Conservation (phyloP, 1,140 invertebrate genomes). For the Scaptomyza pallida region DNA sequence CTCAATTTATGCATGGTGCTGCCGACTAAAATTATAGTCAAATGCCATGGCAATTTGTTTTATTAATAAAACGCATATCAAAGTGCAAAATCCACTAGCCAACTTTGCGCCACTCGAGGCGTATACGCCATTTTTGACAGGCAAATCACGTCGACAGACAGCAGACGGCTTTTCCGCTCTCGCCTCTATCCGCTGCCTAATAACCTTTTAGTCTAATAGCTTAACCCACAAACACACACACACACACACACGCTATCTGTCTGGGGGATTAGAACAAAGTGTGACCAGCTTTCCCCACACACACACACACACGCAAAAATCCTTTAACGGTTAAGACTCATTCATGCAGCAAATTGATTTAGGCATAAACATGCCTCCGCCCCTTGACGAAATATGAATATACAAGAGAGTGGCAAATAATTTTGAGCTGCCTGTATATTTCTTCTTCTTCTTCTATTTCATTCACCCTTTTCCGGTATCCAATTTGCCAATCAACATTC, state of each 20-base stretch:
- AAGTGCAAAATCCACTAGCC: slow-evolving; percentile 49
- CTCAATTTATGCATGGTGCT: slow-evolving; percentile 44
- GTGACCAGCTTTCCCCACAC: slow-evolving; percentile 37
- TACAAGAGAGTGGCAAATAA: slow-evolving; percentile 61
- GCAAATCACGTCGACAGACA: slow-evolving; percentile 49
- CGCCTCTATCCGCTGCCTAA: slow-evolving; percentile 25
- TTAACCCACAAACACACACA: slow-evolving; percentile 38
- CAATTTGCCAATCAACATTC: not conserved
- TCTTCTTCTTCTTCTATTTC: slow-evolving; percentile 15
- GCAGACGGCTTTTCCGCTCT: not conserved
- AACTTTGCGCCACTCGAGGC: slow-evolving; percentile 11
- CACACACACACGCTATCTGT: slow-evolving; percentile 9
- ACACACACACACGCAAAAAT: slow-evolving; percentile 17
- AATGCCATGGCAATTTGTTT: slow-evolving; percentile 49
- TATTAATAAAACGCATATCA: slow-evolving; percentile 56
- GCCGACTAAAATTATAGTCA: slow-evolving; percentile 33
- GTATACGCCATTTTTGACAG: slow-evolving; percentile 36
- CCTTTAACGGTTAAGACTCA: slow-evolving; percentile 61
- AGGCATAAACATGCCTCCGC: slow-evolving; percentile 66
- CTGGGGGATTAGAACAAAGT: slow-evolving; percentile 43
- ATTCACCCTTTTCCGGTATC: not conserved
- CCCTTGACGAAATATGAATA: slow-evolving; percentile 15
- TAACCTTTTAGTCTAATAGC: slow-evolving; percentile 64
- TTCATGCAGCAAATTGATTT: slow-evolving; percentile 81
- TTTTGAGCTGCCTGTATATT: slow-evolving; percentile 59